Base-by-base conservation (phyloP, 2,113 vertebrate genomes). In the Leptocoma aspasia region DNA sequence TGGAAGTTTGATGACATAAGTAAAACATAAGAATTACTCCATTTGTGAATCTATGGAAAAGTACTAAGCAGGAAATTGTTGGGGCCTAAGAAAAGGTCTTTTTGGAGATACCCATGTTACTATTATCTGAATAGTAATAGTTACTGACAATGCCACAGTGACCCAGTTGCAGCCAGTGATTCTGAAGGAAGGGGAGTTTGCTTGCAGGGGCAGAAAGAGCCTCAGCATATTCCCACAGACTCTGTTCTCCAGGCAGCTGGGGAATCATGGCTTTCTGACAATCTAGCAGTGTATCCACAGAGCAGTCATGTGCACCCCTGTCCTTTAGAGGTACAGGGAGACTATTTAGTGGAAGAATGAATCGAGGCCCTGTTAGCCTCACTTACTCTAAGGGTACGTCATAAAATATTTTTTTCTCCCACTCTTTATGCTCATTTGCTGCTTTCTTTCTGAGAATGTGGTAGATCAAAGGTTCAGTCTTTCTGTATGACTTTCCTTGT, bases 291-390 rank as follows among this genome's bases (percentile, higher is more conserved):
- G 8, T 15, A 53, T 19, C 16, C 23, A 23, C 4, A 33, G 26
- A 28, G 20, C 4, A 37, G n/a, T 6, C 2, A 1, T 37, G 30
- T 37, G 5, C 0, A 1, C 4, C 21, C 45, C 35, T 47, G 30
- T 26, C 31, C 28, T 61, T 68, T 45, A 68, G 30, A 71, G 21
- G 6, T 47, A 12, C 18, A 18, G 8, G 17, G 16, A 71, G 7
- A 26, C 10, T 8, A 3, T 22, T 39, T 11, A 41, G 24, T 14
- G 24, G 19, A 75, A 66, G 13, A 76, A n/a, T 1, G 1, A 87
- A 53, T 9, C 0, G 11, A 82, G 28, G 7, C 13, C 11, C 2
- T 21, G 7, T 13, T 65, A 39, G n/a, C 24, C 22, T 73, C 33
- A 39, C 6, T 44, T 56, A 4, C 33, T 68, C 4, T 49, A 73